Conservation (phyloP, 2,888 invertebrate species). For the Cephalotes varians region DNA sequence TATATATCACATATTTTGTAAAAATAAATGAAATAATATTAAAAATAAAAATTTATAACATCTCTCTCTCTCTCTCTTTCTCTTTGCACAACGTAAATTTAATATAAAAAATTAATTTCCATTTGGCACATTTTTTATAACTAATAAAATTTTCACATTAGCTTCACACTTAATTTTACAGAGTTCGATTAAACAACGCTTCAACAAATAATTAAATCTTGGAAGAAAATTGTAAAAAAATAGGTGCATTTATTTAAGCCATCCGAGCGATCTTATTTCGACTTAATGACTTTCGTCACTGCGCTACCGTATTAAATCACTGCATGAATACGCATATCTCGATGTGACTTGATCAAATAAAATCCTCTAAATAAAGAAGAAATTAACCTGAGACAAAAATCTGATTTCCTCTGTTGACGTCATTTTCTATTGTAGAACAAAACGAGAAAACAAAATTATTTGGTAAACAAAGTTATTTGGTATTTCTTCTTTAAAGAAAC, state of each 20-base stretch:
- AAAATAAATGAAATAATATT: neutral
- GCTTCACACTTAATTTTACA: neutral
- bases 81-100: neutral
- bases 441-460: neutral
- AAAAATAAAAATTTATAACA: neutral
- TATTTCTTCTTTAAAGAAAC: slow-evolving; percentile 24
- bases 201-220: slow-evolving; percentile 11
- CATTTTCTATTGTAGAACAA: slow-evolving; percentile 5
- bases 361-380: slow-evolving; percentile 35
- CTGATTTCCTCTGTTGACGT: neutral
- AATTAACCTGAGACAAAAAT: slow-evolving; percentile 27
- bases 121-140: neutral
- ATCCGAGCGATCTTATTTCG: slow-evolving; percentile 69
- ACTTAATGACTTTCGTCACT: slow-evolving; percentile 81
- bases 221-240: slow-evolving; percentile 22
- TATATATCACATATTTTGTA: neutral
- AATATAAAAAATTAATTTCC: neutral
- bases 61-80: no score
- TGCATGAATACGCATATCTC: slow-evolving; percentile 79
- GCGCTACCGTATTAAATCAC: slow-evolving; percentile 82
- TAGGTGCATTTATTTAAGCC: slow-evolving; percentile 60
- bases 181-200: neutral
- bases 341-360: slow-evolving; percentile 62
- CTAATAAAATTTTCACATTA: neutral
- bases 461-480: slow-evolving; percentile 30